phyloP scores from a whole-genome alignment of 2,797 vertebrate species.

The Falco novaeseelandiae region DNA sequence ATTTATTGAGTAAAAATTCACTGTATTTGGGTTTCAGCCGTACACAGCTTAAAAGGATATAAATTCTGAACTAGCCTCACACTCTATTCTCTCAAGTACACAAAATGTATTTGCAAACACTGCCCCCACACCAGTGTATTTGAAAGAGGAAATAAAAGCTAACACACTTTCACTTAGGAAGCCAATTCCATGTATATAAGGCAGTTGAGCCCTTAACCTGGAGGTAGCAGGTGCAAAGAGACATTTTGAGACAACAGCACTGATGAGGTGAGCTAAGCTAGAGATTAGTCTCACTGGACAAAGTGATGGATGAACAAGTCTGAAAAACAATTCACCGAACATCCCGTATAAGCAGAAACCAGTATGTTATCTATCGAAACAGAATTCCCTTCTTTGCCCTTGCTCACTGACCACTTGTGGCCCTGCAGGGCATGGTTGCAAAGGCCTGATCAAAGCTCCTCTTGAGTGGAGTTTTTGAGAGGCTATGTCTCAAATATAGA shows the following conservation, averaged over 20 bases:
- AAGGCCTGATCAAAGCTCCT: background rate
- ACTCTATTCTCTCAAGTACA: background rate
- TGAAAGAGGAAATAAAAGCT: background rate
- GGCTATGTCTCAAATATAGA: background rate
- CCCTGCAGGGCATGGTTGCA: background rate
- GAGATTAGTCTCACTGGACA: background rate
- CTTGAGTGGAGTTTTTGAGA: background rate
- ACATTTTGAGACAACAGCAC: background rate
- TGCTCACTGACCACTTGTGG: background rate
- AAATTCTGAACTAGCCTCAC: background rate
- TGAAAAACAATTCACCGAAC: background rate
- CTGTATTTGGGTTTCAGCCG: background rate
- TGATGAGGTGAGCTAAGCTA: background rate
- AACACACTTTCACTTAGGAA: background rate
- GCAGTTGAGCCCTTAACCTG: background rate
- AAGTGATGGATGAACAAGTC: background rate
- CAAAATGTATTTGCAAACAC: background rate
- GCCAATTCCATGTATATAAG: background rate
- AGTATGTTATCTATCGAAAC: accelerated
- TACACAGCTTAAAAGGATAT: background rate
- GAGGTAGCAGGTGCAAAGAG: background rate
- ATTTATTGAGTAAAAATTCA: background rate
- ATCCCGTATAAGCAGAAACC: background rate
- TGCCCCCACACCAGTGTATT: background rate
- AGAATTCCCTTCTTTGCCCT: background rate